phyloP scores from a whole-genome alignment of 2,797 vertebrate genomes.

The Trachurus trachurus region DNA sequence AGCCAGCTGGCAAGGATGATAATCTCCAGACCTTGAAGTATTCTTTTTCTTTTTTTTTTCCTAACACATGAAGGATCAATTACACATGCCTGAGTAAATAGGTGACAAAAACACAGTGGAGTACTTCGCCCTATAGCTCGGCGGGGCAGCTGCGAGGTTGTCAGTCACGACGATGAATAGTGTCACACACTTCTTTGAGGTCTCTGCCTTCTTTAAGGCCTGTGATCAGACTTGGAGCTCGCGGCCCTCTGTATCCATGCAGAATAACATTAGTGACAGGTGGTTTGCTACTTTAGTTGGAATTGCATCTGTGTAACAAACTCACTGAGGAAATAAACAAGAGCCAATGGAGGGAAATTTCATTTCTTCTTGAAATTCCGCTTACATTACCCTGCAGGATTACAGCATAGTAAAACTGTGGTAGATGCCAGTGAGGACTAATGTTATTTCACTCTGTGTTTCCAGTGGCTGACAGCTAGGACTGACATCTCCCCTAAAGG shows the following conservation, averaged over 20 bases:
- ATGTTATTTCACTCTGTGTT: slow-evolving; percentile 74
- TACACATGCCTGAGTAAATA: slow-evolving; percentile 85
- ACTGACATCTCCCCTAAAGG: slow-evolving; percentile 80
- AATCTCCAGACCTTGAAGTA: slow-evolving; percentile 87
- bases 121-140: slow-evolving; percentile 70
- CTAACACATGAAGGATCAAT: slow-evolving; percentile 83
- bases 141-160: slow-evolving; percentile 78
- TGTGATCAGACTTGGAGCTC: slow-evolving; percentile 60
- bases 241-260: slow-evolving; percentile 67
- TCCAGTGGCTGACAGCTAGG: slow-evolving; percentile 76
- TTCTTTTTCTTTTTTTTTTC: slow-evolving; percentile 59
- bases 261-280: slow-evolving; percentile 73
- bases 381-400: slow-evolving; percentile 55
- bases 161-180: slow-evolving; percentile 66
- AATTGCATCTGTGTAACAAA: slow-evolving; percentile 35
- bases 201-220: slow-evolving; percentile 49
- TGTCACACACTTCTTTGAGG: slow-evolving; percentile 70
- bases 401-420: slow-evolving; percentile 47
- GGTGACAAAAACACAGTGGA: slow-evolving; percentile 86
- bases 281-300: slow-evolving; percentile 47
- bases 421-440: slow-evolving; percentile 63
- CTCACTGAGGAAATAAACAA: slow-evolving; percentile 53
- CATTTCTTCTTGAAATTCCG: slow-evolving; percentile 45
- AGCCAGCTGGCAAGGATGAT: slow-evolving; percentile 83
- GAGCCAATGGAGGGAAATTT: slow-evolving; percentile 29